Evolutionary conservation across 2,888 invertebrate genomes (phyloP), one percentile per base, ranked within the genome.

Genomic region (Argyra leucocephala): DNA sequence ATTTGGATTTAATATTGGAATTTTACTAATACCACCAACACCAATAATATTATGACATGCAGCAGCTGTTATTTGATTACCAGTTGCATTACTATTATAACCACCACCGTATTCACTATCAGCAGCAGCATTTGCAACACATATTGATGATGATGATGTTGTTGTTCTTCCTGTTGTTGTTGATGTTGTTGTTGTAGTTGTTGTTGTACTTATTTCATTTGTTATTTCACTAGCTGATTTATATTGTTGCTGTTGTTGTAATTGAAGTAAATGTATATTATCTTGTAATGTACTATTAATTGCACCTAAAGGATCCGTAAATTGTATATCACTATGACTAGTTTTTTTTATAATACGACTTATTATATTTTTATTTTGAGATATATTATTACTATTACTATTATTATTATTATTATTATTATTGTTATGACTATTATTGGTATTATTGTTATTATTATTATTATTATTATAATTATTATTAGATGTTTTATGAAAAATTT

Each of bases 1-100:
- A 72, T 81, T 82, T 36, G 85, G 84, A 68, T 76, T 76, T 48
- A 78, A 72, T 65, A 88, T 82, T 66, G 88, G 88, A 73, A 88
- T 88, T 79, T 86, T 86, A 74, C 88, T 88, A 68, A 81, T 74
- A 59, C 70, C 67, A 36, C 37, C 61, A 26, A 22, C 59, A 12
- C 58, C 57, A 58, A 23, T 21, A 31, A n/a, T 57, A 22, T 12
- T 57, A 58, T 62, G n/a, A n/a, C 48, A 26, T 63, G 62, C 10
- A 2, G 22, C 10, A 61, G 22, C 63, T 63, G 67, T 31, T 31
- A 31, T 26, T 61, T 24, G n/a, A 61, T 31, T 61, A 21, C 21
- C 31, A 31, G n/a, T 61, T 21, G 23, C 22, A 59, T 59, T 59
- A 48, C n/a, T 48, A 48, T 48, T 48, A 48, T 48, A 48, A 48